A percentile compares a stretch with the other conserved stretches of the same genome.
phyloP scores from a whole-genome alignment of 2,113 vertebrate genomes.

The Brachyhypopomus gauderio region DNA sequence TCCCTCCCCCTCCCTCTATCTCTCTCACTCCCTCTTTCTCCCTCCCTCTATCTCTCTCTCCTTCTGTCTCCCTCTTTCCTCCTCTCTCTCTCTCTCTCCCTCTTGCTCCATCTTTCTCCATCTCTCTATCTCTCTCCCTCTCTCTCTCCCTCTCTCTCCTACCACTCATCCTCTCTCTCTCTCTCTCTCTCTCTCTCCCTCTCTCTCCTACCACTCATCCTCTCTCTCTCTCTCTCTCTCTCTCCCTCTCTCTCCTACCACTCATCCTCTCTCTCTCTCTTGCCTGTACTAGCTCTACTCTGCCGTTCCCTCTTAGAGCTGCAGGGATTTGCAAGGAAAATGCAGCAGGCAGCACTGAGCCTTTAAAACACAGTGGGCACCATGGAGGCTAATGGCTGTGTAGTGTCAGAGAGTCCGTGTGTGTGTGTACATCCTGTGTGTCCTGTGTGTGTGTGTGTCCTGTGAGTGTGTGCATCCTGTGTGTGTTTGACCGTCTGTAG shows the following conservation, averaged over 20 bases:
- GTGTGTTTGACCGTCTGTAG: background rate
- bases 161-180: background rate
- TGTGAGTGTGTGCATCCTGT: background rate
- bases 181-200: constrained; percentile 16
- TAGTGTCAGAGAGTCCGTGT: background rate
- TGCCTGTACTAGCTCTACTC: background rate
- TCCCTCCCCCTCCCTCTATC: background rate
- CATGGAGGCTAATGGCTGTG: background rate
- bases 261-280: constrained; percentile 11
- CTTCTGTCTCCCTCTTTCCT: constrained; percentile 48
- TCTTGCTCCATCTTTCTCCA: background rate
- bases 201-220: background rate
- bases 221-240: background rate
- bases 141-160: no score
- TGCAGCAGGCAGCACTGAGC: background rate
- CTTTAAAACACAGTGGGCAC: no score
- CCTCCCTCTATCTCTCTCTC: background rate
- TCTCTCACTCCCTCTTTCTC: constrained; percentile 11
- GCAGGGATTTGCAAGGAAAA: background rate
- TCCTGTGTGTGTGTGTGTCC: background rate
- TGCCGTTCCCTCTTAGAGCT: background rate
- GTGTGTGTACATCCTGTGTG: background rate
- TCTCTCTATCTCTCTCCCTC: background rate
- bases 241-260: background rate
- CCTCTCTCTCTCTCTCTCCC: background rate